Base-by-base conservation (phyloP, 1,140 invertebrate species). In the Polypedilum pembai region DNA sequence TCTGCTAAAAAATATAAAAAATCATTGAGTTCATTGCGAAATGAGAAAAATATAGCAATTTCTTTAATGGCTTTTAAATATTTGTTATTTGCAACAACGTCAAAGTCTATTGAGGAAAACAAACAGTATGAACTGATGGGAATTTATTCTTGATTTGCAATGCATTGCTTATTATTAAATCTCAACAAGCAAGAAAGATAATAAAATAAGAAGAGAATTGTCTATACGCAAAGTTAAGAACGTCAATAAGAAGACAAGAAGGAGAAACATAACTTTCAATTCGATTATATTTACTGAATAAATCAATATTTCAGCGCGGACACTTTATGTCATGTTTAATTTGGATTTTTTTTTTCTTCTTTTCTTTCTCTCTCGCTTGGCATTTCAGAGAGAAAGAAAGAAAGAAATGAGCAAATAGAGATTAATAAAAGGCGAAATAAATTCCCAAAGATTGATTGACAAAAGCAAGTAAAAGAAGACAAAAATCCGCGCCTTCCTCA, bases 51-150 rank as follows among this genome's bases (percentile, higher is more conserved):
- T 69, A 69, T 18, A 69, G 65, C 65, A 69, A 69, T 69, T 69
- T 69, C 5, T 21, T 69, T 20, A 69, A 69, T 69, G 65, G 65
- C 17, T 69, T 69, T 69, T 69, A 69, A 69, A 69, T 69, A 73
- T 41, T 73, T 73, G 41, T 15, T 41, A 73, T 40, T 40, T 73
- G 40, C 73, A 73, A 73, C 73, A 73, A 41, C 73, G 69, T 40
- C 33, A 40, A 56, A 56, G 12, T 56, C 45, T 56, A 56, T 56
- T 56, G 45, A 56, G 45, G 45, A 56, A 56, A 12, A 56, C n/a
- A 56, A 56, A 56, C 45, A 56, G 12, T 33, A 33, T 33, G 24
- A 33, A 56, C 45, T 10, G 45, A 56, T 56, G 45, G 7, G 45
- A 56, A 56, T 56, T n/a, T n/a, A n/a, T 56, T 15, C 10, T n/a